Percentiles rank a stretch among this genome's conserved stretches.
Evolutionary conservation across 2,113 vertebrate species (phyloP).

Genomic region (Muntiacus reevesi): DNA sequence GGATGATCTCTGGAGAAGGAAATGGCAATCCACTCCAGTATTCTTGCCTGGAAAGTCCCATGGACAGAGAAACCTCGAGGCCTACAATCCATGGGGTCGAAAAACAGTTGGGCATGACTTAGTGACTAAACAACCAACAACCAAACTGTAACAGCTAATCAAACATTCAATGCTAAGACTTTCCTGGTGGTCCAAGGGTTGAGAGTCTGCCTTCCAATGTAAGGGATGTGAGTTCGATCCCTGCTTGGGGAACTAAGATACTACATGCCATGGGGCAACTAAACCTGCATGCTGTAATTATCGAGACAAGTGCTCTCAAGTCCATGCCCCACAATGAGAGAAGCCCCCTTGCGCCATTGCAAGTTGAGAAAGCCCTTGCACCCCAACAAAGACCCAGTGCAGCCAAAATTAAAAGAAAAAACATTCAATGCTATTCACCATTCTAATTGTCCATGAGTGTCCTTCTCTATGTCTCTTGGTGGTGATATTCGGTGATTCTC

Average conservation of each 20-base stretch:
- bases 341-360: not conserved
- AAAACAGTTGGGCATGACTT: not conserved
- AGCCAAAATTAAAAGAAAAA: not conserved
- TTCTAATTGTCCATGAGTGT: not conserved
- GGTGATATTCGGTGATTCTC: not conserved
- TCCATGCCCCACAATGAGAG: not conserved
- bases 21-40: not conserved
- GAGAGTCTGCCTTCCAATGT: fast-evolving
- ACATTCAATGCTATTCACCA: not conserved
- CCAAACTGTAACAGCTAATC: not conserved
- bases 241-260: not conserved
- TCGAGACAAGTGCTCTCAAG: fast-evolving
- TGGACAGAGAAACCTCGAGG: not conserved
- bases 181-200: not conserved
- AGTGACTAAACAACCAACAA: not conserved
- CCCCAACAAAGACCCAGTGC: not conserved
- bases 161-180: not conserved
- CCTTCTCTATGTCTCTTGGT: not conserved
- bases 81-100: not conserved
- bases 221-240: not conserved
- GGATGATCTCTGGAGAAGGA: not conserved
- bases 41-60: not conserved
- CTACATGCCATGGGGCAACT: not conserved
- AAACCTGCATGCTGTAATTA: not conserved
- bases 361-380: not conserved